Conservation (phyloP, 2,797 vertebrate species). For the Amniataba percoides region DNA sequence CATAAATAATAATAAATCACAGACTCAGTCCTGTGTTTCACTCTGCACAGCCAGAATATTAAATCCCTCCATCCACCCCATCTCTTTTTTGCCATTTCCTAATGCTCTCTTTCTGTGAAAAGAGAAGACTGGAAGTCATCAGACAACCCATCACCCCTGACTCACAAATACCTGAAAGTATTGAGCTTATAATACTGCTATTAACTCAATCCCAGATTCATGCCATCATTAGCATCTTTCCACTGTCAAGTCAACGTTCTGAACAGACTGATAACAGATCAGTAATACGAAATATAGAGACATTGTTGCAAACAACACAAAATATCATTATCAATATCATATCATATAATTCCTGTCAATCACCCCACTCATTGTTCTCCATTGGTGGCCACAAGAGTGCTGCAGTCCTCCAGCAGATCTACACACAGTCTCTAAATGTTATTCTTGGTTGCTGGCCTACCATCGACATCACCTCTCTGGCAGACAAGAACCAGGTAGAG, state of each 20-base stretch:
- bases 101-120: not conserved
- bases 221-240: not conserved
- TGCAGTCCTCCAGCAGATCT: too few species aligned
- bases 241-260: not conserved
- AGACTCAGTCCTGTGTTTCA: conserved; percentile 25
- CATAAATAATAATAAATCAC: conserved; percentile 53
- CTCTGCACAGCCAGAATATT: not conserved
- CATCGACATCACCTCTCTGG: not conserved
- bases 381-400: too few species aligned
- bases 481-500: too few species aligned
- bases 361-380: not conserved
- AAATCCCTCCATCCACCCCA: not conserved
- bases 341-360: not conserved
- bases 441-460: not conserved
- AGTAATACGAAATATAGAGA: not conserved
- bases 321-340: too few species aligned
- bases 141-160: not conserved
- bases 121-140: not conserved
- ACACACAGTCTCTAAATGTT: not conserved
- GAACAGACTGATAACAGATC: not conserved
- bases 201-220: not conserved
- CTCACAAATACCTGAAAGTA: not conserved
- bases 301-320: not conserved
- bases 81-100: not conserved
- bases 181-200: not conserved